Evolutionary conservation across 2,797 vertebrate species (phyloP).

Genomic region (Sphenopsis melanotis): DNA sequence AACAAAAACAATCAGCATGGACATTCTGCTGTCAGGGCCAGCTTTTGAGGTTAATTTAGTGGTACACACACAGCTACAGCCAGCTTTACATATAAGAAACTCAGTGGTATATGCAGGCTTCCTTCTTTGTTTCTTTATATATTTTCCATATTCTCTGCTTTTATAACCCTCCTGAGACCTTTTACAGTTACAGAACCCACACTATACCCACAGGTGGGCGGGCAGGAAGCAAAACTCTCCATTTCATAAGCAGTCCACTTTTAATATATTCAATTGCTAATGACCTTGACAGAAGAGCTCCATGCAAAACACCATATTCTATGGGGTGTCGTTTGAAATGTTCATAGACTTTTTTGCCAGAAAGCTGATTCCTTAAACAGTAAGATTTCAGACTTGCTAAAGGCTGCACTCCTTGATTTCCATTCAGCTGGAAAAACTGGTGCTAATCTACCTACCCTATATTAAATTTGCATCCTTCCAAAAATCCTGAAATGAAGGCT

Average conservation of each 20-base stretch:
- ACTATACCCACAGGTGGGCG: constrained; percentile 67
- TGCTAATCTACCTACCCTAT: background rate
- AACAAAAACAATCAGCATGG: constrained; percentile 88
- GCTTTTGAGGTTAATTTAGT: constrained; percentile 81
- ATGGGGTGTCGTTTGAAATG: constrained; percentile 53
- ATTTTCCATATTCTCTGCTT: constrained; percentile 73
- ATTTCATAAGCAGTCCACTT: constrained; percentile 60
- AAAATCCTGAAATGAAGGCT: background rate
- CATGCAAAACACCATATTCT: constrained; percentile 54
- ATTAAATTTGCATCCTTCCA: background rate
- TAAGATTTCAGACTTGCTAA: constrained; percentile 18
- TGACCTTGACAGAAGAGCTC: constrained; percentile 61
- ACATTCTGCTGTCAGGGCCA: constrained; percentile 82
- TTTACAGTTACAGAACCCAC: constrained; percentile 66
- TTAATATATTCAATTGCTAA: constrained; percentile 67
- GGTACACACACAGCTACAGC: constrained; percentile 33
- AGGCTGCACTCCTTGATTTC: background rate
- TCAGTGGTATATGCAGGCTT: constrained; percentile 21
- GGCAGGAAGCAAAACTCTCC: constrained; percentile 62
- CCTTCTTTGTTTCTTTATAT: constrained; percentile 64
- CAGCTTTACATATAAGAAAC: constrained; percentile 57
- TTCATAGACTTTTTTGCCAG: constrained; percentile 25
- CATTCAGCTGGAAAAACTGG: constrained; percentile 20
- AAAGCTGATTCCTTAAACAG: constrained; percentile 52
- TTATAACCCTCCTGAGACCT: constrained; percentile 58